phyloP scores from a whole-genome alignment of 2,888 invertebrate species.

The Melanchra persicariae region DNA sequence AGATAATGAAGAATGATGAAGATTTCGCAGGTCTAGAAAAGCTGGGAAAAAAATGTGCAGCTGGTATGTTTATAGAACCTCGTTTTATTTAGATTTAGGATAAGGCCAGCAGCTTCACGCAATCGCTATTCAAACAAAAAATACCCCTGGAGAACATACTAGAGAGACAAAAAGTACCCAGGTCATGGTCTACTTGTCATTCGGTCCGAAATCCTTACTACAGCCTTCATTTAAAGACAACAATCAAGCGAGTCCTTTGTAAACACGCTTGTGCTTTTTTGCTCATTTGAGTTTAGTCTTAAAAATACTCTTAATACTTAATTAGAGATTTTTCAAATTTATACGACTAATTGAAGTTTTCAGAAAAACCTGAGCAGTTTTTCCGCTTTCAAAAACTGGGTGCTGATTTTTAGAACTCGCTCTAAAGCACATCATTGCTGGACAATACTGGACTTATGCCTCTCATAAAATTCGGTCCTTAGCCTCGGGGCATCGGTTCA shows the following conservation, averaged over 20 bases:
- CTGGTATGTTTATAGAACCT: constrained; percentile 9
- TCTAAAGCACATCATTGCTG: background rate
- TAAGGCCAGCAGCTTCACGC: background rate
- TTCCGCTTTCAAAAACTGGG: background rate
- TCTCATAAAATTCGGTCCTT: background rate
- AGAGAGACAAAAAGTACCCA: no score
- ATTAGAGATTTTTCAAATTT: background rate
- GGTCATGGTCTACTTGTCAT: no score
- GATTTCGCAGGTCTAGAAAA: background rate
- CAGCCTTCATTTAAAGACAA: no score
- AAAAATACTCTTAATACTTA: background rate
- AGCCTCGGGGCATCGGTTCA: background rate
- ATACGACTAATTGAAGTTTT: no score
- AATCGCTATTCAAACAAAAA: background rate
- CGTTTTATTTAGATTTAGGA: background rate
- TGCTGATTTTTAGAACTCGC: background rate
- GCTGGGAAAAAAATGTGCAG: background rate
- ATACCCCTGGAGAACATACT: background rate
- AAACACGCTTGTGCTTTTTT: no score
- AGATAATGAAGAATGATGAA: background rate
- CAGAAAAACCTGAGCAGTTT: no score
- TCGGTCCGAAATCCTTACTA: no score
- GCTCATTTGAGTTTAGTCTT: background rate
- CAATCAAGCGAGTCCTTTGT: no score
- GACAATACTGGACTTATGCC: background rate